phyloP scores from a whole-genome alignment of 2,888 invertebrate genomes.

The Athalia circularis region DNA sequence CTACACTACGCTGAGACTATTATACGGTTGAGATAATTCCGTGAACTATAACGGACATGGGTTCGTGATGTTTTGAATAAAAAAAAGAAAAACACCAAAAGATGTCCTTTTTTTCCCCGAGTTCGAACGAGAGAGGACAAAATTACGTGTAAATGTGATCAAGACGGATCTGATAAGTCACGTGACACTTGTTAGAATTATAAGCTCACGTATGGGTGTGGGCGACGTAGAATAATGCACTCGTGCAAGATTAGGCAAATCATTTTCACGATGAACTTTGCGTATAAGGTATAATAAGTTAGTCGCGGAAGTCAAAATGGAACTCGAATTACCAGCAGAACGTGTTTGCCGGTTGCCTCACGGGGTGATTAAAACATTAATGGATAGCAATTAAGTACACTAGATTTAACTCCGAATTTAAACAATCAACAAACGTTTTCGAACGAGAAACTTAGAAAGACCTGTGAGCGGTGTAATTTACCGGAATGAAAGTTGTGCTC shows the following conservation, averaged over 20 bases:
- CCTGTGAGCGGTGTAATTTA: constrained; percentile 17
- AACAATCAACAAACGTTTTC: constrained; percentile 55
- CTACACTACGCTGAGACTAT: constrained; percentile 27
- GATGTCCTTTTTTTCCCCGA: background rate
- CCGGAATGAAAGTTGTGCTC: constrained; percentile 40
- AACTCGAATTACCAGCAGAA: constrained; percentile 4
- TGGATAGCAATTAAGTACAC: constrained; percentile 58
- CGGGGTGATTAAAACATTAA: constrained; percentile 56
- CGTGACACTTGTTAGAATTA: no score
- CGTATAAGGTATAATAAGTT: background rate
- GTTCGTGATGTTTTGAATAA: background rate
- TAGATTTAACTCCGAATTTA: constrained; percentile 54
- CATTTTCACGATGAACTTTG: constrained; percentile 13
- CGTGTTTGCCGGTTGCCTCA: constrained; percentile 46
- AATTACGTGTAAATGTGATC: no score
- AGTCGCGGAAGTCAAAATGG: background rate
- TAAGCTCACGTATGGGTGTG: background rate
- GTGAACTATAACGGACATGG: background rate
- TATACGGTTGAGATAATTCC: constrained; percentile 24
- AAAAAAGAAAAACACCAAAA: background rate
- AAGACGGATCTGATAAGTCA: no score
- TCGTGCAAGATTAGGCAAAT: constrained; percentile 8
- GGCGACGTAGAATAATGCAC: background rate
- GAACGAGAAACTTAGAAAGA: background rate
- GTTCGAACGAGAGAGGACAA: no score